Base-by-base conservation (phyloP, 2,888 invertebrate species). In the Aethes cnicana region DNA sequence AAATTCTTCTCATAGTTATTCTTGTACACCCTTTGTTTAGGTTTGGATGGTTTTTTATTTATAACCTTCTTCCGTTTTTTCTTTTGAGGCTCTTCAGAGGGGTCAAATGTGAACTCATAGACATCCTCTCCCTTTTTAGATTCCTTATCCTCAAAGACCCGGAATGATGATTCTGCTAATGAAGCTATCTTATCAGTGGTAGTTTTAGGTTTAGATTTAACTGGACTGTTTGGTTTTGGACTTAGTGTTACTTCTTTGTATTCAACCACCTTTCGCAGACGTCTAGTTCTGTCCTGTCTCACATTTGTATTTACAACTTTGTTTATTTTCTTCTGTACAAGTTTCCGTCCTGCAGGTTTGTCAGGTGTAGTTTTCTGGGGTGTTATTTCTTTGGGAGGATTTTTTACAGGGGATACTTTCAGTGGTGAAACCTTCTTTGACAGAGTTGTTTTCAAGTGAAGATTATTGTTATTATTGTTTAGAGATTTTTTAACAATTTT, bases 51-150 rank as follows among this genome's bases (percentile, higher is more conserved):
- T 54, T 64, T 75, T 58, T 75, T 85, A 32, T 67, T 75, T 1
- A 68, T 63, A 11, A 60, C 57, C 43, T 64, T 80, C 55, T 80
- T 87, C 6, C 71, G 72, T 57, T 87, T 89, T 57, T 86, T 89
- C 62, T 88, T 88, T 36, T 72, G 70, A 7, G 89, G 88, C 66
- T 90, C 89, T 36, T 89, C 86, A 55, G 71, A 69, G 0, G 90
- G 89, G 56, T 90, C 85, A 73, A 69, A 90, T 11, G 88, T 88
- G 47, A 90, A 90, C 59, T 90, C 90, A 64, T 90, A 90, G 2
- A 89, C 64, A 67, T 88, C 87, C 48, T 72, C 72, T 5, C 67
- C 65, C 52, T 63, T 62, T 54, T 73, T 64, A 41, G 70, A 56
- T 11, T 61, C 69, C 52, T 70, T 76, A 2, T 77, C 71, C 43